phyloP scores from a whole-genome alignment of 2,888 invertebrate genomes.

The Scrobipalpa atriplicella region DNA sequence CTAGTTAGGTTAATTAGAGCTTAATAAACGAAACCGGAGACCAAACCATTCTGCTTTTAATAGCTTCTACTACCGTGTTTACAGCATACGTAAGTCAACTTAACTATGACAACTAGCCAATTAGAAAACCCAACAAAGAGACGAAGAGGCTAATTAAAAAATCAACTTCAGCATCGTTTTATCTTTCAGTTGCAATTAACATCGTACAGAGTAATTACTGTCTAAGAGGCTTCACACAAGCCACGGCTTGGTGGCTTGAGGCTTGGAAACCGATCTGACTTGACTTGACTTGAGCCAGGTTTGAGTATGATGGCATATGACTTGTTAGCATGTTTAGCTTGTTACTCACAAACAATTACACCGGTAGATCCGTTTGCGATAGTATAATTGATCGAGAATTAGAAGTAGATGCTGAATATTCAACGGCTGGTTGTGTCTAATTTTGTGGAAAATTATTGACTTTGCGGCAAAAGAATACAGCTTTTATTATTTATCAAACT shows the following conservation, averaged over 20 bases:
- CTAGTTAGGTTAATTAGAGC: too few species aligned
- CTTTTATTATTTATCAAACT: too few species aligned
- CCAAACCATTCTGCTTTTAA: too few species aligned
- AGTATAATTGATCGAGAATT: slow-evolving; percentile 48
- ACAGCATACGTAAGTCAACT: not conserved
- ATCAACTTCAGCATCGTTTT: slow-evolving; percentile 33
- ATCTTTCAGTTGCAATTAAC: slow-evolving; percentile 55
- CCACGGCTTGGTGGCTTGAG: slow-evolving; percentile 34
- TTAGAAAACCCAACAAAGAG: not conserved
- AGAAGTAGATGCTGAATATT: slow-evolving; percentile 42
- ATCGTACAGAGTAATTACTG: slow-evolving; percentile 42
- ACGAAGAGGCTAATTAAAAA: slow-evolving; percentile 7
- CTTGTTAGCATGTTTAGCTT: slow-evolving; percentile 54
- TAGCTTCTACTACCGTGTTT: too few species aligned
- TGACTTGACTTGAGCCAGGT: slow-evolving; percentile 35
- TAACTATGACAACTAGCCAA: not conserved
- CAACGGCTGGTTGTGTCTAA: not conserved
- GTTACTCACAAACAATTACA: slow-evolving; percentile 73
- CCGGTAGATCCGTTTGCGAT: slow-evolving; percentile 36
- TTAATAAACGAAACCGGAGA: too few species aligned
- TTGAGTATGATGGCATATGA: slow-evolving; percentile 46
- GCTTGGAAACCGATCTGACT: not conserved
- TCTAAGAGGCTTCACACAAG: slow-evolving; percentile 29
- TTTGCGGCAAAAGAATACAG: too few species aligned
- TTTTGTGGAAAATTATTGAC: not conserved